Conservation (phyloP, 1,140 invertebrate genomes). For the Caenorhabditis elegans region WBcel235 BX284606.5:17411001-17411500, state of each 20-base stretch:
- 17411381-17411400: background rate
- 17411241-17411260: background rate
- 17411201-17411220: constrained; percentile 17
- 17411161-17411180: constrained; percentile 5
- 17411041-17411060: background rate
- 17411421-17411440: background rate
- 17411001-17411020: constrained; percentile 24
- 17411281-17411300: background rate
- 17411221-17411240: constrained; percentile 40
- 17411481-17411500: background rate
- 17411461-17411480: background rate
- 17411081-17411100: background rate
- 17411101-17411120: background rate
- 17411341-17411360: constrained; percentile 43
- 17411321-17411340: constrained; percentile 33
- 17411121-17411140: constrained; percentile 1
- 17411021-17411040: background rate
- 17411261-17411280: background rate
- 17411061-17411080: background rate
- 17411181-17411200: constrained; percentile 39
- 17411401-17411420: background rate
- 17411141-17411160: background rate
- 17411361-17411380: constrained; percentile 37
- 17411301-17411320: background rate
- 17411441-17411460: background rate